Conservation (phyloP, 2,113 vertebrate species). For the Carlito syrichta region DNA sequence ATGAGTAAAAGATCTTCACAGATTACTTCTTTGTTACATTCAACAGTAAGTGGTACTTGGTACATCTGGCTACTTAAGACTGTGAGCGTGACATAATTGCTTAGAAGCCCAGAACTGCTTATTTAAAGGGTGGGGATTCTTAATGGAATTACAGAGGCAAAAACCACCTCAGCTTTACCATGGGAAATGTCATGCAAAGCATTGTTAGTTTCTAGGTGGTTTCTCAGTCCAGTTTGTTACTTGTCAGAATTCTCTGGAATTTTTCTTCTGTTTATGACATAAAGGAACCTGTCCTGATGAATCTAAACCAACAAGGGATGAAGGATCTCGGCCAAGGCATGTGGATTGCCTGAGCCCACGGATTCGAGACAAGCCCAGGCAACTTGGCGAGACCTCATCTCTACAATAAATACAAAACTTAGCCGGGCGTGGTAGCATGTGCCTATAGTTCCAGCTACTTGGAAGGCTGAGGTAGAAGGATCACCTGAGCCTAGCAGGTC, state of each 20-base stretch:
- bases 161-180: conserved; percentile 54
- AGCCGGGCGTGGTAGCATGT: too few relatives aligned
- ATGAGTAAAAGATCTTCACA: conserved; percentile 9
- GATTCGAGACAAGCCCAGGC: too few relatives aligned
- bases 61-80: background rate
- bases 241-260: conserved; percentile 50
- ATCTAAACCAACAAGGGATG: conserved; percentile 21
- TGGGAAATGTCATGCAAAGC: conserved; percentile 74
- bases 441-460: too few relatives aligned
- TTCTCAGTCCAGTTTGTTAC: conserved; percentile 62
- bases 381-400: too few relatives aligned
- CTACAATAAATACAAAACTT: too few relatives aligned
- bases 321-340: too few relatives aligned
- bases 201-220: conserved; percentile 32
- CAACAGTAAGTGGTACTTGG: background rate
- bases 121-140: conserved; percentile 75
- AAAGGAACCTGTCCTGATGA: conserved; percentile 31
- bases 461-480: too few relatives aligned
- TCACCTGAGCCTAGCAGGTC: too few relatives aligned
- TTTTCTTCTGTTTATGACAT: conserved; percentile 21
- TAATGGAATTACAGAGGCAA: conserved; percentile 70
- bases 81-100: conserved; percentile 24
- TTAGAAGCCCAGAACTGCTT: conserved; percentile 64
- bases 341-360: too few relatives aligned
- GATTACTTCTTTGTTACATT: background rate